Conservation (phyloP, 2,797 vertebrate species). For the Prunella strophiata region DNA sequence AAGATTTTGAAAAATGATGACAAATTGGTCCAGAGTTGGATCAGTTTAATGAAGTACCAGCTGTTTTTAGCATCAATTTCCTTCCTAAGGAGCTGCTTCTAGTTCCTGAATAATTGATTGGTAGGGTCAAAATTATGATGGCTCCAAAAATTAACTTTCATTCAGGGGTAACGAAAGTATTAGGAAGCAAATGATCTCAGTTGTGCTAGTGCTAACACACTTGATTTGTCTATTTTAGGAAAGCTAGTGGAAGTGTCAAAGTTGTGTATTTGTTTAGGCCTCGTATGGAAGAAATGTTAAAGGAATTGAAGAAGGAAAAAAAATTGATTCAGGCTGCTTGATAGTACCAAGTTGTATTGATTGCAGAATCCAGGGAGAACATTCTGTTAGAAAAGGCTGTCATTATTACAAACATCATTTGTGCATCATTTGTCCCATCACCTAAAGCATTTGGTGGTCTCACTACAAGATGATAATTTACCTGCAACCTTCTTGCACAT, state of each 20-base stretch:
- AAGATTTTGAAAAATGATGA: neutral
- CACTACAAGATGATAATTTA: neutral
- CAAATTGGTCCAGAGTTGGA: neutral
- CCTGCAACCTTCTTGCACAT: neutral
- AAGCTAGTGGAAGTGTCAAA: neutral
- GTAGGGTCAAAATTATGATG: neutral
- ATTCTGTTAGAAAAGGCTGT: neutral
- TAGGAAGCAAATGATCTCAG: neutral
- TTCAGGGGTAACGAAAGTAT: neutral
- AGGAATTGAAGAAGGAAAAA: neutral
- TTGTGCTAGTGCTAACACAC: neutral
- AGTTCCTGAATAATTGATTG: neutral
- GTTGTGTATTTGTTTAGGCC: neutral
- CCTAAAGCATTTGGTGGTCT: neutral
- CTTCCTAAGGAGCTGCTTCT: neutral
- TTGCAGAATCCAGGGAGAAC: neutral
- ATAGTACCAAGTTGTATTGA: neutral
- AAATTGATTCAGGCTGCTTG: neutral
- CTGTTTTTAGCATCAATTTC: neutral
- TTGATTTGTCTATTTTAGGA: neutral
- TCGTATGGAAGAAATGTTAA: neutral
- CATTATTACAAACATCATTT: neutral
- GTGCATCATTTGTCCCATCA: neutral
- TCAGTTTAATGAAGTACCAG: neutral
- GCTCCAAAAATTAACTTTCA: neutral